Evolutionary conservation across 2,113 vertebrate genomes (phyloP).

Genomic region (Rhegmatorhina hoffmannsi): DNA sequence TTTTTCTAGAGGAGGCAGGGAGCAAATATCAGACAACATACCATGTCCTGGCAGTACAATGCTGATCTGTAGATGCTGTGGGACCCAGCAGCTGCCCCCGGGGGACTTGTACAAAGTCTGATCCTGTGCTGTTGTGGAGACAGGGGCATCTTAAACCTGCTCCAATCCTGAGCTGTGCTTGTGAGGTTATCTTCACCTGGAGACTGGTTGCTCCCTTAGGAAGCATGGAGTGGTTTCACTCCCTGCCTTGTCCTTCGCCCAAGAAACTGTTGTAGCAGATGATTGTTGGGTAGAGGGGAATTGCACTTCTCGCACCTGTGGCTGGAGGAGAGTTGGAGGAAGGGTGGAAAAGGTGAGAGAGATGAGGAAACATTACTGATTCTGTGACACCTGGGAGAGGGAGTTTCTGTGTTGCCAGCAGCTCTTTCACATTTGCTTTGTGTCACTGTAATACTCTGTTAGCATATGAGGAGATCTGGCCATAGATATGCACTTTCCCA

Average conservation of each 20-base stretch:
- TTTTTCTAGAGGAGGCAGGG: not conserved
- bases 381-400: not conserved
- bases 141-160: not conserved
- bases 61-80: not conserved
- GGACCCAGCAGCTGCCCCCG: not conserved
- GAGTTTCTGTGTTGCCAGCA: not conserved
- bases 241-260: not conserved
- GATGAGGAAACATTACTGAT: not conserved
- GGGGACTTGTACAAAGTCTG: rapidly evolving
- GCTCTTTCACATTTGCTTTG: not conserved
- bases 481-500: not conserved
- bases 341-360: not conserved
- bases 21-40: not conserved
- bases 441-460: not conserved
- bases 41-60: not conserved
- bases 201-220: not conserved
- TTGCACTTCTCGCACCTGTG: rapidly evolving
- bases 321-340: not conserved
- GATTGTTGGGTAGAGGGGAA: not conserved
- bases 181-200: not conserved
- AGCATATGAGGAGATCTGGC: not conserved
- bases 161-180: not conserved
- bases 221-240: not conserved
- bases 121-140: not conserved
- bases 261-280: not conserved